Base-by-base conservation (phyloP, 2,797 vertebrate genomes). In the Acanthornis magna region DNA sequence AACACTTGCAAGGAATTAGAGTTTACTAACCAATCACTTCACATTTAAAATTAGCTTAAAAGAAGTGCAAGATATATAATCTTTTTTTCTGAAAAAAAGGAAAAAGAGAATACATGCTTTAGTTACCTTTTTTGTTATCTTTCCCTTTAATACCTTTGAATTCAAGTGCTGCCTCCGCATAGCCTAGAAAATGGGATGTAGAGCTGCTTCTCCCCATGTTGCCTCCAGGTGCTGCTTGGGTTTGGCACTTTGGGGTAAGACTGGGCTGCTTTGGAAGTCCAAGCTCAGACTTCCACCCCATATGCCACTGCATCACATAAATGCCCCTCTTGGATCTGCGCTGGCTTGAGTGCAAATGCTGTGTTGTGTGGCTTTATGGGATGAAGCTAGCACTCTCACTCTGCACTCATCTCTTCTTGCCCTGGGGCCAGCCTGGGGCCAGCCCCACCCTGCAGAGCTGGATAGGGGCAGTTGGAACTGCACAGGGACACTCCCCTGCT, bases 391-490 rank as follows among this genome's bases (percentile, higher is more conserved):
- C 6, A 4, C 18, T 12, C n/a, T 38, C 17, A 25, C 13, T n/a
- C 29, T 66, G 20, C 11, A 6, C 29, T 72, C 34, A 23, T 32
- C 16, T 36, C 20, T 50, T 79, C 13, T 22, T 55, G 13, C 25
- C 22, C 30, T 11, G 55, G 11, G 32, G 45, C 43, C 22, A 1
- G 47, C 50, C 63, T 4, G 6, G 27, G 30, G 18, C 34, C 51
- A 61, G n/a, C 50, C 55, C n/a, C 32, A n/a, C 34, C 18, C 11
- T 25, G 21, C 51, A 62, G 47, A 27, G 47, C 4, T 0, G 40
- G 22, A 26, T 4, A 29, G 36, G 40, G 25, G 16, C 1, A 1
- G 2, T 1, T 57, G 19, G 42, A 22, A n/a, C 19, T 36, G 26
- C 63, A 54, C 5, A 2, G n/a, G 23, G 9, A 9, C 30, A 4